Evolutionary conservation across 1,140 invertebrate genomes (phyloP), one percentile per base, ranked within the genome.

Genomic region (Dendrolimus punctatus): DNA sequence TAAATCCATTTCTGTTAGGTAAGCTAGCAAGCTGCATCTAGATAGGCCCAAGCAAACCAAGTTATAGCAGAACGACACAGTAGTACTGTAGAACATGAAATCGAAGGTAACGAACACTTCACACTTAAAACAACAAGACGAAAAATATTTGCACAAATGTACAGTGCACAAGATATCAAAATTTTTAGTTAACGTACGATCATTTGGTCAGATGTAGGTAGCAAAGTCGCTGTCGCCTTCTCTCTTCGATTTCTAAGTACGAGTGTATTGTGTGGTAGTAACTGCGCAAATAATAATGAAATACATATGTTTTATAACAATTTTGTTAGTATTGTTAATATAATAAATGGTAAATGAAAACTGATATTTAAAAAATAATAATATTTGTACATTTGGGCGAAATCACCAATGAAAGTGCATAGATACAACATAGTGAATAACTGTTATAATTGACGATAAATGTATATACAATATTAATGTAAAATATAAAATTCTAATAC

Each of bases 181-280:
- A 46, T 54, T 64, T 62, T 61, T 56, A 61, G 71, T 49, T 62
- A 76, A 83, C 80, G 65, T 83, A 85, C 73, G 65, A 76, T 80
- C 57, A 73, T 49, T 71, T 61, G 46, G 72, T 72, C 51, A 73
- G 74, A 51, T 80, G 79, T 49, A 82, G 60, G 73, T 75, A 73
- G 78, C 73, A 80, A 44, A 72, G 67, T 55, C 73, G 70, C 56
- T 61, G 64, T 42, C 78, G 69, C 59, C 78, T 69, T 58, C 76
- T 63, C 64, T 81, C 76, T 59, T 83, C 76, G 53, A 83, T 75
- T 61, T 80, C 78, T 84, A 86, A 77, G 79, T 83, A 81, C 70
- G 82, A 81, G 72, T 83, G 80, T 77, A 84, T 78, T 84, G 80
- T 75, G 71, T 77, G 67, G 79, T 74, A 79, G 82, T 72, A 76